Conservation (phyloP, 2,888 invertebrate genomes). For the Dichetophora obliterata region DNA sequence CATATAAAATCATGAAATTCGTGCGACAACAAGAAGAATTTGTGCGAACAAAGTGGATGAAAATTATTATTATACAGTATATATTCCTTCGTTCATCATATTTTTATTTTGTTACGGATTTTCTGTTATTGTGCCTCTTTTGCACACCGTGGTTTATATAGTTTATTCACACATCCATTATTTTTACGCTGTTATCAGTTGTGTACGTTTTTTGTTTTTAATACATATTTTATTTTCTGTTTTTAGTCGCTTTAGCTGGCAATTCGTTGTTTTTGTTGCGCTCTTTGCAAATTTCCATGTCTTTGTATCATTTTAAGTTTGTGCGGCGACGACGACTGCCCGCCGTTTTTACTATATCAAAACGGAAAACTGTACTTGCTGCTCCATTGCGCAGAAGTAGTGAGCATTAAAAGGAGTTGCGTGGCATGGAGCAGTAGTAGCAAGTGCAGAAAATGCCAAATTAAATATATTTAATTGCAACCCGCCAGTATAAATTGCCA, state of each 20-base stretch:
- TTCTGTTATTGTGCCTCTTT: slow-evolving; percentile 15
- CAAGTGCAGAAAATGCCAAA: background rate
- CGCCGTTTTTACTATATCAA: slow-evolving; percentile 27
- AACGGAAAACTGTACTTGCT: slow-evolving; percentile 48
- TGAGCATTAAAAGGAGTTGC: background rate
- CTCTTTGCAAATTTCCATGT: slow-evolving; percentile 11
- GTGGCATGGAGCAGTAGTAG: background rate
- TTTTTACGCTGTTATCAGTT: slow-evolving; percentile 40
- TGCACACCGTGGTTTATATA: slow-evolving; percentile 1
- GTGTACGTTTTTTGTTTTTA: slow-evolving; percentile 32
- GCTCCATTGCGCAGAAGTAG: slow-evolving; percentile 37
- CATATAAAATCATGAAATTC: background rate
- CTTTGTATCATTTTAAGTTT: slow-evolving; percentile 9
- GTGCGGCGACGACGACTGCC: slow-evolving; percentile 24
- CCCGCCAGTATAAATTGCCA: background rate
- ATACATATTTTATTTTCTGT: slow-evolving; percentile 26
- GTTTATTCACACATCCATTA: background rate
- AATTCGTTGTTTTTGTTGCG: slow-evolving; percentile 24
- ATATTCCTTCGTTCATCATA: background rate
- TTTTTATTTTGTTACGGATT: slow-evolving; percentile 14
- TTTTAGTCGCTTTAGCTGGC: slow-evolving; percentile 1
- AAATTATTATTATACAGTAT: background rate
- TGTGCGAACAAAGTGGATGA: background rate
- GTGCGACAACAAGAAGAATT: background rate
- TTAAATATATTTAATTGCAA: background rate